Conservation (phyloP, 1,140 invertebrate genomes). For the Hetaerina americana region DNA sequence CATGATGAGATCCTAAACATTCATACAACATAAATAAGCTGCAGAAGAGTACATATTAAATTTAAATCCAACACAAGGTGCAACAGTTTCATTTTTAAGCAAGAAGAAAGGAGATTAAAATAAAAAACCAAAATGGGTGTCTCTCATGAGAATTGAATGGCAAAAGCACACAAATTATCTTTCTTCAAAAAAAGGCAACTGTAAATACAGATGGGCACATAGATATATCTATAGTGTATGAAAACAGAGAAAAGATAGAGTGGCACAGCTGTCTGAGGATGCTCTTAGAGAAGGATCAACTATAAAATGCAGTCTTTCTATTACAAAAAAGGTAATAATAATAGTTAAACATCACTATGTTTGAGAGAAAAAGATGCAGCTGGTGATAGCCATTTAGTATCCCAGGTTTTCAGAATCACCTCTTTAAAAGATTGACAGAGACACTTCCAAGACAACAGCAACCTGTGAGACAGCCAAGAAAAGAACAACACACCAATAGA, state of each 20-base stretch:
- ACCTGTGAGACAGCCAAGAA: conserved; percentile 12
- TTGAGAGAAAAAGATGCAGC: neutral
- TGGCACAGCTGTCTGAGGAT: neutral
- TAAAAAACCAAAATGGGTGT: neutral
- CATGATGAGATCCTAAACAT: neutral
- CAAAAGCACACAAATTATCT: neutral
- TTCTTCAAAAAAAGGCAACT: neutral
- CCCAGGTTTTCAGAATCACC: neutral
- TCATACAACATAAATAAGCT: neutral
- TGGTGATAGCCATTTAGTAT: neutral
- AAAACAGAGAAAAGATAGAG: neutral
- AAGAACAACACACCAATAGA: conserved; percentile 10
- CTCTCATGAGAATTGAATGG: neutral
- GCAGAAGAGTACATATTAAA: neutral
- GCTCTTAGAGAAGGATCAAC: neutral
- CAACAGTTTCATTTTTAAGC: neutral
- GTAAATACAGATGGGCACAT: neutral
- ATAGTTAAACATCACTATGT: neutral
- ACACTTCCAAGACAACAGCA: conserved; percentile 3
- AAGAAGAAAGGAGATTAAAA: neutral
- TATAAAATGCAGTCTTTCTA: neutral
- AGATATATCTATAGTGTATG: neutral
- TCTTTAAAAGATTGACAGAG: neutral
- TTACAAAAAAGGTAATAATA: neutral
- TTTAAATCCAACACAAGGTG: neutral